Percentiles rank a stretch among this genome's conserved stretches.
Evolutionary conservation across 2,797 vertebrate genomes (phyloP).

Genomic region (Schizopygopsis pylzovi): DNA sequence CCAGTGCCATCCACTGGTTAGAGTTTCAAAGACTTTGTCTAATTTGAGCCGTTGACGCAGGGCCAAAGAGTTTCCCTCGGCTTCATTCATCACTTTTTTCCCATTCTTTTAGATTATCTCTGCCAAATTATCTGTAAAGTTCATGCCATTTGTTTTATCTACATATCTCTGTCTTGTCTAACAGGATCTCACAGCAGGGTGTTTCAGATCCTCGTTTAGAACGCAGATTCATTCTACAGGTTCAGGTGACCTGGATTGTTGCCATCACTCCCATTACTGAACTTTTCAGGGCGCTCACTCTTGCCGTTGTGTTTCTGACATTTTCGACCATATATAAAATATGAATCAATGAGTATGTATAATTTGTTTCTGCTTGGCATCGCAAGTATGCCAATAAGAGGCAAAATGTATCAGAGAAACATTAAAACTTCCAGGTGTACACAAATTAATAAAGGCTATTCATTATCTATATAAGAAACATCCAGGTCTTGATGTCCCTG

Average conservation of each 20-base stretch:
- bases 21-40: conserved; percentile 39
- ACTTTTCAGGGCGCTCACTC: conserved; percentile 79
- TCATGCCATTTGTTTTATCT: conserved; percentile 48
- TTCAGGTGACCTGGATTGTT: conserved; percentile 74
- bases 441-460: conserved; percentile 88
- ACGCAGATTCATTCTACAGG: conserved; percentile 23
- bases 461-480: conserved; percentile 84
- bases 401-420: conserved; percentile 88
- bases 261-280: conserved; percentile 89
- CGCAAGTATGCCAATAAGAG: conserved; percentile 85
- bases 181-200: conserved; percentile 29
- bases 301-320: conserved; percentile 84
- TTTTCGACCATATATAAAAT: conserved; percentile 87
- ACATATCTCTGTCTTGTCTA: conserved; percentile 42
- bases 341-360: conserved; percentile 76
- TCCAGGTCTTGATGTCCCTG: conserved; percentile 76
- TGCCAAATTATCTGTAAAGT: conserved; percentile 61
- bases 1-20: conserved; percentile 47
- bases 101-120: conserved; percentile 50
- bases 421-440: conserved; percentile 88
- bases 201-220: conserved; percentile 45
- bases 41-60: conserved; percentile 44
- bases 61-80: conserved; percentile 52
- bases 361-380: conserved; percentile 87
- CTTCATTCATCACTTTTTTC: conserved; percentile 52